Percentiles rank a stretch among this genome's conserved stretches.
phyloP scores from a whole-genome alignment of 2,888 invertebrate species.

The Coecobrya sp. region DNA sequence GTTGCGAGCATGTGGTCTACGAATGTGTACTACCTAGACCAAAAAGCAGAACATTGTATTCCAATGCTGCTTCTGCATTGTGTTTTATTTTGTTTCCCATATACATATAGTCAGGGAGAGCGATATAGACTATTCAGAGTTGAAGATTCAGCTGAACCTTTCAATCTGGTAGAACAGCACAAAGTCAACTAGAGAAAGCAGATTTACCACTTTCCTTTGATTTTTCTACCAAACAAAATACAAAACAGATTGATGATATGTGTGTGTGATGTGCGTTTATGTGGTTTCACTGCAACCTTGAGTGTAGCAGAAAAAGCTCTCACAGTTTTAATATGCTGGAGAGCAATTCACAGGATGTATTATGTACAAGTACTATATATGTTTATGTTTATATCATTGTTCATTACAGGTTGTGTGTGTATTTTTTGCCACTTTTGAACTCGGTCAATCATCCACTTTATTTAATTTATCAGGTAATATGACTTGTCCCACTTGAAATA shows the following conservation, averaged over 20 bases:
- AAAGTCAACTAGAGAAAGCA: not conserved
- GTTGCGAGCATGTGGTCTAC: not conserved
- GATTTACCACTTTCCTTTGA: conserved; percentile 5
- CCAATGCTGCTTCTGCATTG: too few relatives aligned
- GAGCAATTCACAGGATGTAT: too few relatives aligned
- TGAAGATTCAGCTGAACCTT: not conserved
- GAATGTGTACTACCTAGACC: not conserved
- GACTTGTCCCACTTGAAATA: not conserved
- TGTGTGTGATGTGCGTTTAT: not conserved
- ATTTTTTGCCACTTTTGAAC: not conserved
- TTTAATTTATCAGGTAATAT: not conserved
- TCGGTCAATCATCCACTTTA: not conserved
- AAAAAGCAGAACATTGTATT: too few relatives aligned
- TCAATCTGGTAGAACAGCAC: not conserved
- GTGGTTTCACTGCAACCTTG: not conserved
- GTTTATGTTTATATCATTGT: not conserved
- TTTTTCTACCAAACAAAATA: conserved; percentile 19
- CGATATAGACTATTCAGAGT: too few relatives aligned
- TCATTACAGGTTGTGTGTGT: not conserved
- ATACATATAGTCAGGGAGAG: too few relatives aligned
- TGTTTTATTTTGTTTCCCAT: too few relatives aligned
- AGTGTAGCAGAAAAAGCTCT: not conserved
- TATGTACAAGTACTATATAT: too few relatives aligned
- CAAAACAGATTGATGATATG: not conserved
- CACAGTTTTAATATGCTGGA: not conserved